phyloP scores from a whole-genome alignment of 2,797 vertebrate genomes.

The Onychomys torridus region DNA sequence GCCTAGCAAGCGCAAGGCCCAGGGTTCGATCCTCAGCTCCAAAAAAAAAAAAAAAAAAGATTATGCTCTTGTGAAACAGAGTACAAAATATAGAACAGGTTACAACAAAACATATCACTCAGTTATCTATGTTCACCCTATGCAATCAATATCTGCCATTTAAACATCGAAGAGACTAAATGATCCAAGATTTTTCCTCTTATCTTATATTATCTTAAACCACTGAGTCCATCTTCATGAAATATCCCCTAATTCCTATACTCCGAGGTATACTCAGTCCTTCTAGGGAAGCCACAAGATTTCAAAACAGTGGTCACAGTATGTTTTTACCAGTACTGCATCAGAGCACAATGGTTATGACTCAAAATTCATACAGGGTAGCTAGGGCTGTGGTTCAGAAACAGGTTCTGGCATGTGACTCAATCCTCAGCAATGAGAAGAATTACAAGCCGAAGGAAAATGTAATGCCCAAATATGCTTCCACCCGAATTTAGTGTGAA shows the following conservation, averaged over 20 bases:
- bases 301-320: neutral
- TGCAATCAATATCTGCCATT: slow-evolving; percentile 41
- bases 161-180: neutral
- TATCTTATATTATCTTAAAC: neutral
- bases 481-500: slow-evolving; percentile 16
- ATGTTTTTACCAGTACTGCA: slow-evolving; percentile 19
- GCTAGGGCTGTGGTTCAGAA: neutral
- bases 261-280: neutral
- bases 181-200: neutral
- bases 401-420: neutral
- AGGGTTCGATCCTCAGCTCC: too few relatives aligned
- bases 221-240: slow-evolving; percentile 4
- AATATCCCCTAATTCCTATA: slow-evolving; percentile 12
- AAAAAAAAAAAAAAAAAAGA: too few relatives aligned
- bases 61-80: slow-evolving; percentile 20
- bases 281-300: neutral
- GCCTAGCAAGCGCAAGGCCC: too few relatives aligned
- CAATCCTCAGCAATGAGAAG: neutral
- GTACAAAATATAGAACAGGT: neutral
- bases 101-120: slow-evolving; percentile 15
- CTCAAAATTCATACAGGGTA: neutral
- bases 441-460: neutral
- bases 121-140: neutral
- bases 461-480: neutral
- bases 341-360: neutral